phyloP scores from a whole-genome alignment of 2,113 vertebrate species.

The Sakesphorus luctuosus region DNA sequence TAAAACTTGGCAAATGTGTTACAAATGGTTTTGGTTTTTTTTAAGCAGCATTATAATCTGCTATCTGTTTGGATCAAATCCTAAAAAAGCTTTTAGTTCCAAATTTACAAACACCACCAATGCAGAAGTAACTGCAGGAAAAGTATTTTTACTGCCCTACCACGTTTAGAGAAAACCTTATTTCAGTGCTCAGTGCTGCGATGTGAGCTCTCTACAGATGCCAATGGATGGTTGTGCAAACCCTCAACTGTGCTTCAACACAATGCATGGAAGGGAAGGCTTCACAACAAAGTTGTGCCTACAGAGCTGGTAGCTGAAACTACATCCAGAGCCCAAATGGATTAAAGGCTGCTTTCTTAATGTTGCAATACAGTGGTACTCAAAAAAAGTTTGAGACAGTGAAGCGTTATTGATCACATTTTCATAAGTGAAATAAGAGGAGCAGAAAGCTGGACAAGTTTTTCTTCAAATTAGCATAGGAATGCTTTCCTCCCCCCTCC shows the following conservation, averaged over 20 bases:
- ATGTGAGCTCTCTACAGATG: not conserved
- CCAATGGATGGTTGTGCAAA: not conserved
- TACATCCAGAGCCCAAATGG: not conserved
- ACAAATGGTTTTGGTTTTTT: not conserved
- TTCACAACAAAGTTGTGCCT: not conserved
- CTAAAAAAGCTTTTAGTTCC: slow-evolving; percentile 21
- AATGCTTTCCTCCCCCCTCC: not conserved
- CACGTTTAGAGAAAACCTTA: not conserved
- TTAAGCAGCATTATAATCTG: slow-evolving; percentile 6
- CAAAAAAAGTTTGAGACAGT: accelerated
- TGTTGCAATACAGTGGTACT: not conserved
- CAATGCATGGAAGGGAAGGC: accelerated
- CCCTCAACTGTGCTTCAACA: not conserved
- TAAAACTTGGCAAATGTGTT: slow-evolving; percentile 34
- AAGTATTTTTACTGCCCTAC: not conserved
- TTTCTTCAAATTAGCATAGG: not conserved
- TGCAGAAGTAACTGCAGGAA: not conserved
- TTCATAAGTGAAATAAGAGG: not conserved
- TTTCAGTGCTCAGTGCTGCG: not conserved
- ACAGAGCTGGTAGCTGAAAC: not conserved
- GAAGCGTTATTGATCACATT: not conserved
- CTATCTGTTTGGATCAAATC: slow-evolving; percentile 48
- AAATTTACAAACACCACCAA: not conserved
- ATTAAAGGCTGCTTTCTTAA: not conserved
- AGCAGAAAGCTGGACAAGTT: not conserved